Evolutionary conservation across 2,888 invertebrate species (phyloP), one percentile per base, ranked within the genome.

Genomic region (Galerucella pusilla): DNA sequence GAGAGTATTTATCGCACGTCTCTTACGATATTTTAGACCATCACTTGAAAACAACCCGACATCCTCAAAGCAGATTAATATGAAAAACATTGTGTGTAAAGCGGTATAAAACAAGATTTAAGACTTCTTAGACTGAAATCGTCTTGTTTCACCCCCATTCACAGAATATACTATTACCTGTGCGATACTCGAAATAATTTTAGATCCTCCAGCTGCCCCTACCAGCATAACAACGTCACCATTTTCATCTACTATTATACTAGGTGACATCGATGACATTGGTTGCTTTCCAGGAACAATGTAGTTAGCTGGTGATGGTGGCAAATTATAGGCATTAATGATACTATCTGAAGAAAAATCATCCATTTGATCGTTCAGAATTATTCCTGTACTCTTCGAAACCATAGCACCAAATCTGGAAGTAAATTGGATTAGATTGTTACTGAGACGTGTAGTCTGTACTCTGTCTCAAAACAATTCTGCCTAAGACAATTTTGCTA

Each of bases 151-250:
- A 35, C 35, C 35, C 12, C 11, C 45, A 65, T 6, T 2, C 16
- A 64, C 65, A 65, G 5, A 7, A 42, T 25, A 73, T 12, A 46
- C 12, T 42, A 61, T 45, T 72, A 14, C 94, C 88, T 91, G 86
- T 9, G 94, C 92, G 3, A 94, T 91, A 76, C 94, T 92, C 0
- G 96, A 94, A 3, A 96, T 96, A 78, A 98, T 98, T 87, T 94
- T 95, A 0, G 95, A 93, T 42, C 98, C 98, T 2, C 98, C 97
- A 2, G 97, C 96, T 1, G 94, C 97, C 1, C 98, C 98, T 6
- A 95, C 81, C 0, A 92, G 45, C 80, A 80, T 71, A 11, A 74
- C 20, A n/a, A 92, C 89, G 7, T 92, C 91, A 14, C 91, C 86
- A 6, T 87, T 73, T 35, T 59, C 86, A 81, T 94, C 91, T 5